phyloP scores from a whole-genome alignment of 2,888 invertebrate genomes.

The Epistrophella euchroma region DNA sequence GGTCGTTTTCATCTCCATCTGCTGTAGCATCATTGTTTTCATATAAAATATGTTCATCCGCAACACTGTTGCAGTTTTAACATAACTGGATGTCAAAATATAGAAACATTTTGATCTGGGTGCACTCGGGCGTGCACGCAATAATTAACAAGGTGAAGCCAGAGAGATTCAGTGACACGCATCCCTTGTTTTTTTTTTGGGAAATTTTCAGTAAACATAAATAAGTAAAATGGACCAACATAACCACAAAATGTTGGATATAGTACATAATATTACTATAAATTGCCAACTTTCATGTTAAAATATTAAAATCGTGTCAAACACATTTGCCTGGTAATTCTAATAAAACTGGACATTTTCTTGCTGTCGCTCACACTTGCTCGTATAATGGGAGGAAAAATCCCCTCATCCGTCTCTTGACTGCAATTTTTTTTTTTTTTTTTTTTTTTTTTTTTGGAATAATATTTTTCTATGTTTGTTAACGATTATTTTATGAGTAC shows the following conservation, averaged over 20 bases:
- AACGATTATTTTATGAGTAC: conserved; percentile 75
- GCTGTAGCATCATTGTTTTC: background rate
- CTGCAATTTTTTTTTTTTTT: background rate
- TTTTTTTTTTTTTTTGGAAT: conserved; percentile 35
- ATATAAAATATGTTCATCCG: conserved; percentile 27
- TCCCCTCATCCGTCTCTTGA: background rate
- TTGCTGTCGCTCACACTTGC: conserved; percentile 15
- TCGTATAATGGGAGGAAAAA: background rate
- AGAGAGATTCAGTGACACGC: conserved; percentile 36
- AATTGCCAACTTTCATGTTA: conserved; percentile 70
- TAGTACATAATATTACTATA: conserved; percentile 47
- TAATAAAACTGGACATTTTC: conserved; percentile 59
- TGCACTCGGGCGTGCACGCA: conserved; percentile 59
- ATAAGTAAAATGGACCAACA: background rate
- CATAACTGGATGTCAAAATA: conserved; percentile 31
- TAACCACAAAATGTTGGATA: conserved; percentile 7
- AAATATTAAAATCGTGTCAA: conserved; percentile 73
- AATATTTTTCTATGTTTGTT: conserved; percentile 60
- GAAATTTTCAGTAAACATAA: conserved; percentile 14
- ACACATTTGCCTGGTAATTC: conserved; percentile 62
- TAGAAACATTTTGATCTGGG: conserved; percentile 47
- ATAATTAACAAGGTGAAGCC: conserved; percentile 61
- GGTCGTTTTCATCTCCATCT: conserved; percentile 25
- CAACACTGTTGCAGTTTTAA: conserved; percentile 59
- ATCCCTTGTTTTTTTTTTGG: background rate